Base-by-base conservation (phyloP, 2,113 vertebrate genomes). In the Microcebus murinus region DNA sequence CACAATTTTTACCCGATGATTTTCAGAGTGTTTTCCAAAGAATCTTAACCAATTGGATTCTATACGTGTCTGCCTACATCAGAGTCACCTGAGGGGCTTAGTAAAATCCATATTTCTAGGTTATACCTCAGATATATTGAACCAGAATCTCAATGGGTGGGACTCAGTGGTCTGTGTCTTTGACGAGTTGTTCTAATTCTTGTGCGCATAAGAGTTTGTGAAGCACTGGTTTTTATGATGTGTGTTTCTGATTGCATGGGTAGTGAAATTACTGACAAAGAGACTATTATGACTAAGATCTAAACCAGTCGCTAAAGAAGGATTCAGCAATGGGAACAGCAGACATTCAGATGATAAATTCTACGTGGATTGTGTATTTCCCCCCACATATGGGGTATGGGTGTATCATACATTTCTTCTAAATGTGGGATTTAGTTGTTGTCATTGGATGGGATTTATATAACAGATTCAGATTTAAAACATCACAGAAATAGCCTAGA, bases 381-480 rank as follows among this genome's bases (percentile, higher is more conserved):
- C 36, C 71, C 57, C 29, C 25, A 70, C 29, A 29, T 59, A 74
- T 39, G 4, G 29, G 9, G 59, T 68, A 87, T 63, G 29, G 4
- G 4, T 74, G 8, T 42, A 10, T 61, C 61, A 68, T 67, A 7
- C 4, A 74, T 83, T 83, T 88, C 6, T 92, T 95, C 79, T 70
- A 93, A 61, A 68, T 82, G 34, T 63, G 10, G 45, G 29, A 65
- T 84, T 13, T 71, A 85, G 45, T 83, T 91, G 7, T 50, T 95
- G 7, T 87, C 11, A 68, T 76, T 87, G 23, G 48, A 29, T 91
- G n/a, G 36, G 34, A 70, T 39, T 39, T 59, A n/a, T 39, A 55
- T 76, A 42, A 74, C 8, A 55, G 34, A 76, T 80, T 90, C 6
- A 96, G 84, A 89, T 71, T 74, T 68, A 57, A 90, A 83, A 91